phyloP scores from a whole-genome alignment of 2,113 vertebrate species.

The Microcebus murinus region DNA sequence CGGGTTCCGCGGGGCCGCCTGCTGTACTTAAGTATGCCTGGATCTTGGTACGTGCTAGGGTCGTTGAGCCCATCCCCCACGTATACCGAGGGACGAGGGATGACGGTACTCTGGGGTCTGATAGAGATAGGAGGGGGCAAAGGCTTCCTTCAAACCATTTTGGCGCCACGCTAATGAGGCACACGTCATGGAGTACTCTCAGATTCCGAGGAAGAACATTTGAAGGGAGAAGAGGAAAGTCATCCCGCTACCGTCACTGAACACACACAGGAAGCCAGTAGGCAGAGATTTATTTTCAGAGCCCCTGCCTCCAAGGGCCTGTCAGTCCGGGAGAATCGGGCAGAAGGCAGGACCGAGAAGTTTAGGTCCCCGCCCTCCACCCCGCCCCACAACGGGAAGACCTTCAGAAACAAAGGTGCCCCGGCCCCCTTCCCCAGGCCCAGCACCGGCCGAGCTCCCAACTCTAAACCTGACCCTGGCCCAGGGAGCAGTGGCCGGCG shows the following conservation, averaged over 20 bases:
- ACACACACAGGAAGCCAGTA: slow-evolving; percentile 38
- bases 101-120: neutral
- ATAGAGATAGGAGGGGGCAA: neutral
- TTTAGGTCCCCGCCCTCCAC: neutral
- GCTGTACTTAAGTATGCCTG: neutral
- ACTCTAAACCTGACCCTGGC: neutral
- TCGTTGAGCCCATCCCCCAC: neutral
- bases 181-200: neutral
- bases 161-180: neutral
- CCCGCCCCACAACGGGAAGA: neutral
- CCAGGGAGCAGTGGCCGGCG: neutral
- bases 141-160: neutral
- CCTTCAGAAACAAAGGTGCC: neutral
- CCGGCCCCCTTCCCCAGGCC: neutral
- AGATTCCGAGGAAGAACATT: neutral
- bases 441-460: neutral
- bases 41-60: neutral
- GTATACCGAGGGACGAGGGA: neutral
- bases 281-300: slow-evolving; percentile 77
- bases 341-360: neutral
- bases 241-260: neutral
- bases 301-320: slow-evolving; percentile 34
- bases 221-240: neutral
- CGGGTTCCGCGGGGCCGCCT: neutral
- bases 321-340: neutral